Base-by-base conservation (phyloP, 1,140 invertebrate genomes). In the Bombus soroeensis region DNA sequence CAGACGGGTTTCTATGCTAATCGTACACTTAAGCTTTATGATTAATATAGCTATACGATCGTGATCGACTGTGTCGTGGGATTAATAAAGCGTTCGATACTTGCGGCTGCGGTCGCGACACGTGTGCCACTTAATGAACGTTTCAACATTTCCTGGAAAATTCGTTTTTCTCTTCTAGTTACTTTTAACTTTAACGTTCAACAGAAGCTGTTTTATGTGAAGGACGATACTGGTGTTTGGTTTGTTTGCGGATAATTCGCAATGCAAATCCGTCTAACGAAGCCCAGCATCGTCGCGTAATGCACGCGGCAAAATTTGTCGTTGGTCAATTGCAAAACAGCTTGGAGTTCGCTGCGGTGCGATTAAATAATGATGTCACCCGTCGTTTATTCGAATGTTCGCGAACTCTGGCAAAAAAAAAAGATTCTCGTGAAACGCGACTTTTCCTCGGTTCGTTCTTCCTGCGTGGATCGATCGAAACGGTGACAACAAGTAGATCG, bases 1-100 rank as follows among this genome's bases (percentile, higher is more conserved):
- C 62, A 47, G 25, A 75, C 76, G 37, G 62, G 66, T 86, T 85
- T 78, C 37, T n/a, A 74, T 66, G 83, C 74, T 74, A 76, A 83
- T 70, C 74, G 8, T 32, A 9, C 2, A 47, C 47, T 77, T 57
- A n/a, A 22, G 77, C 70, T 81, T 83, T 79, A 81, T 86, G 83
- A 88, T 88, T 82, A 76, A 88, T 15, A 22, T 71, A 62, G 47
- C 53, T 53, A 62, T 70, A 18, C 10, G 43, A 74, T 75, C 62
- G 73, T 70, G 78, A 89, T 83, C 74, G 82, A 41, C 25, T 37
- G 72, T 22, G 74, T 70, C 66, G 85, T 70, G 2, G 5, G 13
- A 43, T 62, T 82, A 76, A 66, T 57, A 25, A 66, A 76, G 6
- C 59, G 59, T 53, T n/a, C 8, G 12, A 32, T 32, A 32, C 25